Base-by-base conservation (phyloP, 2,113 vertebrate species). In the Passer domesticus region DNA sequence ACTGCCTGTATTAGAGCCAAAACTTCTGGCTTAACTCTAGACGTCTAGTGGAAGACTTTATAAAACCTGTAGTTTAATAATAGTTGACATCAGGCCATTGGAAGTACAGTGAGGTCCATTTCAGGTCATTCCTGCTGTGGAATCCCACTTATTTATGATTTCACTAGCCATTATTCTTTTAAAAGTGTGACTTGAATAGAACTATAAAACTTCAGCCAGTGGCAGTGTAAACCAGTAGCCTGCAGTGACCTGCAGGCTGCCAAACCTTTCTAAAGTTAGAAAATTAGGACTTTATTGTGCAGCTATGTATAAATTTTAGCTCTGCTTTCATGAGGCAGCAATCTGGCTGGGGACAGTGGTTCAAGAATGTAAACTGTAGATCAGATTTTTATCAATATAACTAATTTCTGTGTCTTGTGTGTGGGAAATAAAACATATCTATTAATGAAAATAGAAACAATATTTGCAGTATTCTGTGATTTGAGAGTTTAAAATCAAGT, bases 1-100 rank as follows among this genome's bases (percentile, higher is more conserved):
- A 98, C 95, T 97, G 96, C 97, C 97, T 99, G 98, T 98, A 98
- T 95, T 92, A 23, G 72, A 97, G 98, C 99, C 99, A 99, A 97
- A 96, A 97, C 97, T 97, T 98, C 98, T 98, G 97, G 96, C 95
- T 98, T 98, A 98, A 98, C 98, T 97, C 98, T 98, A 98, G 97
- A 98, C 95, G 94, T 98, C 97, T 97, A 97, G 97, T 97, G 93
- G 97, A 97, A 97, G 97, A 96, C 97, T 98, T 97, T 95, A 96
- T 97, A 98, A 96, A 97, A 95, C 87, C 83, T 95, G 89, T 96
- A 95, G 84, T 97, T 97, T 97, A 97, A 97, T 98, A 97, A 97
- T 97, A 94, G 94, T 94, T 98, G 98, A 98, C 98, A 97, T 90
- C 84, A 95, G 94, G 97, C 97, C 97, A 95, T 91, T 91, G 73